Percentiles rank a stretch among this genome's conserved stretches.
Conservation (phyloP, 2,797 vertebrate species). For the Bucorvus abyssinicus region DNA sequence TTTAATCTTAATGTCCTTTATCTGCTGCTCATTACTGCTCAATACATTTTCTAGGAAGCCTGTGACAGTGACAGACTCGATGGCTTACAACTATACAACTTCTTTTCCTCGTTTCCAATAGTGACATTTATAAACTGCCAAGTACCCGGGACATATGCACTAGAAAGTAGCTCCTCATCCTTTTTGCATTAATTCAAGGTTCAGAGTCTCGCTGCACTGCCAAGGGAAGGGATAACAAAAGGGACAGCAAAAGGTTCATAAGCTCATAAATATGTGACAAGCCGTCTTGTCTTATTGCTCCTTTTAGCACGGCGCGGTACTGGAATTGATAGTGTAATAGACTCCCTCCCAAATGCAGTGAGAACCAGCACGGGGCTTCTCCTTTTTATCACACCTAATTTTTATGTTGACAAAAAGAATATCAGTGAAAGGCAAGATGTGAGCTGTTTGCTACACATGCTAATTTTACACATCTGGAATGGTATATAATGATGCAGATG, state of each 20-base stretch:
- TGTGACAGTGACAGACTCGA: slow-evolving; percentile 40
- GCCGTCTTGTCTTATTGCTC: slow-evolving; percentile 33
- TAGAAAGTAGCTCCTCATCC: not conserved
- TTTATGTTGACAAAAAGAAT: not conserved
- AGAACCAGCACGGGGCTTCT: not conserved
- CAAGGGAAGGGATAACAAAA: slow-evolving; percentile 45
- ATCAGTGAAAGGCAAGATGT: slow-evolving; percentile 3
- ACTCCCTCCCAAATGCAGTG: not conserved
- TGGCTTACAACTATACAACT: not conserved
- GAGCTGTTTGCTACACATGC: not conserved
- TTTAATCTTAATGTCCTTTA: slow-evolving; percentile 68
- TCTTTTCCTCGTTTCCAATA: not conserved
- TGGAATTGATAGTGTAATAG: slow-evolving; percentile 15
- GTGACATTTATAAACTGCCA: slow-evolving; percentile 33
- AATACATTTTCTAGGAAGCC: slow-evolving; percentile 50
- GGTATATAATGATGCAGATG: slow-evolving; percentile 36
- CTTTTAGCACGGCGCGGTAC: not conserved
- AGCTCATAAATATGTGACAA: slow-evolving; percentile 57
- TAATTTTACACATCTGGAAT: slow-evolving; percentile 54
- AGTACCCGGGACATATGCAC: not conserved
- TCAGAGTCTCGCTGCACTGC: not conserved
- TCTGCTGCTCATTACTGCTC: slow-evolving; percentile 62
- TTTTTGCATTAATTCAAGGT: not conserved
- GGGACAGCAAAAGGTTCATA: slow-evolving; percentile 37
- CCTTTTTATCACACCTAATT: slow-evolving; percentile 33